Conservation (phyloP, 2,113 vertebrate species). For the Urocynchramus pylzowi region DNA sequence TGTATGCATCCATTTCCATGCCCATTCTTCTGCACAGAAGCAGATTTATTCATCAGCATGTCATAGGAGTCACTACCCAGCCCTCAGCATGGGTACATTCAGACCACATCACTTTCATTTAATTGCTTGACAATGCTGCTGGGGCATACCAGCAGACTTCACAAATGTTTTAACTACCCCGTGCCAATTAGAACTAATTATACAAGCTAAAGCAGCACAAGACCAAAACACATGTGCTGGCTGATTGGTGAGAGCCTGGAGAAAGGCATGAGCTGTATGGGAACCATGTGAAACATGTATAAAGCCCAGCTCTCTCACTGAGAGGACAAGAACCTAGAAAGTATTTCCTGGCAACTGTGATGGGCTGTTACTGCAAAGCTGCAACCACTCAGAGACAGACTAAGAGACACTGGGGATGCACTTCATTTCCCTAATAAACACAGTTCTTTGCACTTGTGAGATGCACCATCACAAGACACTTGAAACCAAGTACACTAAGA, state of each 20-base stretch:
- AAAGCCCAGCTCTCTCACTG: not conserved
- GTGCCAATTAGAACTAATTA: not conserved
- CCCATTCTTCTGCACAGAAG: not conserved
- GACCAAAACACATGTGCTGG: not conserved
- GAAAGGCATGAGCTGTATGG: not conserved
- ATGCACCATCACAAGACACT: not conserved
- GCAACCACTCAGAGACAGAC: not conserved
- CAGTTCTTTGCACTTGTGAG: not conserved
- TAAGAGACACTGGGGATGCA: not conserved
- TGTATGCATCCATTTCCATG: not conserved
- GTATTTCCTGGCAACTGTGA: not conserved
- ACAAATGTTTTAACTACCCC: not conserved
- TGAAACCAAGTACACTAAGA: not conserved
- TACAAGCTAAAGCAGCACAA: not conserved
- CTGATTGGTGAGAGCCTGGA: not conserved
- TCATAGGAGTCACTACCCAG: not conserved
- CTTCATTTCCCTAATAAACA: not conserved
- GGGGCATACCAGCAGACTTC: not conserved
- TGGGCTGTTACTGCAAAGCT: not conserved
- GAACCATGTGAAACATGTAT: not conserved
- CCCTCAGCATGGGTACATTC: not conserved
- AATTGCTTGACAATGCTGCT: not conserved
- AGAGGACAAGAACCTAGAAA: not conserved
- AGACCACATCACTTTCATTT: not conserved
- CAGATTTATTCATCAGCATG: not conserved